A percentile compares a stretch with the other conserved stretches of the same genome.
phyloP scores from a whole-genome alignment of 2,113 vertebrate genomes.

The Formicarius rufipectus region DNA sequence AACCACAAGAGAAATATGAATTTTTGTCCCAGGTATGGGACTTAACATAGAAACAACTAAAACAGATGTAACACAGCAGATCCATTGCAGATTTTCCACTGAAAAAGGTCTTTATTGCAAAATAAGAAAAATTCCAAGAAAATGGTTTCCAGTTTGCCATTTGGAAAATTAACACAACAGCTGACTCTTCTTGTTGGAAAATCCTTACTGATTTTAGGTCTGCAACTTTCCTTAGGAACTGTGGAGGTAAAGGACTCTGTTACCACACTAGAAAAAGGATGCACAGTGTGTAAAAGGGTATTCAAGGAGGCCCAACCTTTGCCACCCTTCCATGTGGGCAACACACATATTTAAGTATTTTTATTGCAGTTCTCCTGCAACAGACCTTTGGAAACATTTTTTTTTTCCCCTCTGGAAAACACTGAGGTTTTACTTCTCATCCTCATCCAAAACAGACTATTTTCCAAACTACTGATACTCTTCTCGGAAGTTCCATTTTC shows the following conservation, averaged over 20 bases:
- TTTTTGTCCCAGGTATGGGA: neutral
- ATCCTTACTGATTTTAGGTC: neutral
- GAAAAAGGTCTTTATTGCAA: neutral
- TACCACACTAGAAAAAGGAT: neutral
- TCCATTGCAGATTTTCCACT: neutral
- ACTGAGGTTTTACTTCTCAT: neutral
- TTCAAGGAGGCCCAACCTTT: neutral
- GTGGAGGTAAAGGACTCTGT: neutral
- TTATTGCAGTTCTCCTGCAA: neutral
- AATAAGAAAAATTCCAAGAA: neutral
- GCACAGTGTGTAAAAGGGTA: neutral
- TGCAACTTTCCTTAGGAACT: neutral
- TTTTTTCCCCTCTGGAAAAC: neutral
- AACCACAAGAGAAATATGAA: neutral
- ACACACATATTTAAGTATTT: neutral
- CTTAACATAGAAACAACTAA: neutral
- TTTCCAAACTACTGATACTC: constrained; percentile 2
- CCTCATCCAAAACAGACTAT: neutral
- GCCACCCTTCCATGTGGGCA: neutral
- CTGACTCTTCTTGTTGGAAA: neutral
- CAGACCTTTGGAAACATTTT: neutral
- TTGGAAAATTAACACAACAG: neutral
- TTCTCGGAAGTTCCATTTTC: neutral
- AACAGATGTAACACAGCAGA: neutral
- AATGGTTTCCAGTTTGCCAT: neutral